These are phyloP conservation scores for Cephus sareptanus DNA, from an alignment of 2,888 invertebrate species.

Conservation along the genomic window DNA sequence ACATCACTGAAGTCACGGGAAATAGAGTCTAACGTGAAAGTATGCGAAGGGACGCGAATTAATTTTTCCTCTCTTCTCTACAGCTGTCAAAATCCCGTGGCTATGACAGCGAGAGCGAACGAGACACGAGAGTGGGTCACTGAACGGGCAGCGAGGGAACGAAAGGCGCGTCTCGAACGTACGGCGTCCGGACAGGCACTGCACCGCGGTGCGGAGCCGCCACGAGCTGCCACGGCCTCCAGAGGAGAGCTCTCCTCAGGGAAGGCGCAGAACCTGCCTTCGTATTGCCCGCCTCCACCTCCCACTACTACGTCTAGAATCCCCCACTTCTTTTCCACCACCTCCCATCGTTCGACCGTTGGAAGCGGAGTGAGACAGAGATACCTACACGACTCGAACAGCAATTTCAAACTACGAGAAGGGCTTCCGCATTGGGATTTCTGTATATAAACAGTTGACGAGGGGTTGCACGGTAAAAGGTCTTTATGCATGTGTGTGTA, in stretches of 20 bases:
- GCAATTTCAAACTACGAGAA: background rate
- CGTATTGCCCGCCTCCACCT: conserved; percentile 15
- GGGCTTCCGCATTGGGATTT: conserved; percentile 3
- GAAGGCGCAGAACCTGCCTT: conserved; percentile 15
- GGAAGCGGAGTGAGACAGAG: background rate
- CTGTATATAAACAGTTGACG: background rate
- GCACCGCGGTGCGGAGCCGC: conserved; percentile 27
- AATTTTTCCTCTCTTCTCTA: background rate
- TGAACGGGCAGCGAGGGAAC: conserved; percentile 14
- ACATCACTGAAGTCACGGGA: background rate
- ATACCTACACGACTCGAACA: background rate
- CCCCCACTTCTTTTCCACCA: background rate
- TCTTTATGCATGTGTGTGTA: background rate
- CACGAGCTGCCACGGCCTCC: conserved; percentile 22
- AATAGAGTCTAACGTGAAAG: background rate
- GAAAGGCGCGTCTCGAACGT: conserved; percentile 35
- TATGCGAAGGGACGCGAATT: background rate
- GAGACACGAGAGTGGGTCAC: conserved; percentile 6
- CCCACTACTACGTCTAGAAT: conserved; percentile 1
- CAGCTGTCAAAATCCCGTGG: conserved; percentile 8
- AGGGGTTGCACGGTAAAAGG: background rate
- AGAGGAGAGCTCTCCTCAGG: conserved; percentile 33
- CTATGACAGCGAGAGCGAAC: conserved; percentile 7
- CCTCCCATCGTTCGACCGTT: background rate
- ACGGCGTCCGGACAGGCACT: conserved; percentile 52